phyloP scores from a whole-genome alignment of 2,797 vertebrate species.

The Urocyon cinereoargenteus region DNA sequence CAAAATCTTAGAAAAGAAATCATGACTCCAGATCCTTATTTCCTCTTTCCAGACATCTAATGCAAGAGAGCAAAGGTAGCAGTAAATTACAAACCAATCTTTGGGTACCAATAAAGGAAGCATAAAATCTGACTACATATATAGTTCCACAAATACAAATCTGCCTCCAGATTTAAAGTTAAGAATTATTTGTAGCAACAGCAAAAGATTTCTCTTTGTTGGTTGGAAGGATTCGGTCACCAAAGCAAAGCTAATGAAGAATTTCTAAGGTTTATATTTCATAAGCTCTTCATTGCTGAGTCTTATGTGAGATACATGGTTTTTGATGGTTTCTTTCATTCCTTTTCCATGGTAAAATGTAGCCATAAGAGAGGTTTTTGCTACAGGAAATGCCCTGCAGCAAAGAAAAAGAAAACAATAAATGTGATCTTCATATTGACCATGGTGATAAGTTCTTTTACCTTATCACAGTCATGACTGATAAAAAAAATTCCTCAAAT shows the following conservation, averaged over 20 bases:
- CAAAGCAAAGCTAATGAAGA: conserved; percentile 48
- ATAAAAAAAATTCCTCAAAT: conserved; percentile 18
- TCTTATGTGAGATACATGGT: not conserved
- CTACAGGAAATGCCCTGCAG: not conserved
- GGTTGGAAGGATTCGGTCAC: not conserved
- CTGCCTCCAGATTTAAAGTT: not conserved
- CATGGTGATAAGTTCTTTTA: not conserved
- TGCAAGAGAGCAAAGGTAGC: not conserved
- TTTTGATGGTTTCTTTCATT: not conserved
- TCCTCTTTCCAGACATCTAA: conserved; percentile 58
- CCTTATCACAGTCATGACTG: not conserved
- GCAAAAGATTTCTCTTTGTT: not conserved
- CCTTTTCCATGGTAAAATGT: not conserved
- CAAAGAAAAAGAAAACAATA: not conserved
- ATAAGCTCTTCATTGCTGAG: not conserved
- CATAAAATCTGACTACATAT: conserved; percentile 40
- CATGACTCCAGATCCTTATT: conserved; percentile 30
- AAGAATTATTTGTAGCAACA: not conserved
- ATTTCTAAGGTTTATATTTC: not conserved
- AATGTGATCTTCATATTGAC: not conserved
- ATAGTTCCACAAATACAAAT: not conserved
- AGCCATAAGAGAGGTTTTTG: not conserved
- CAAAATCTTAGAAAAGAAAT: conserved; percentile 29
- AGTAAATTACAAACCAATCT: conserved; percentile 63
- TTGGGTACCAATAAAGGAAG: conserved; percentile 33